Conservation (phyloP, 2,888 invertebrate species). For the Malthinus flaveolus region DNA sequence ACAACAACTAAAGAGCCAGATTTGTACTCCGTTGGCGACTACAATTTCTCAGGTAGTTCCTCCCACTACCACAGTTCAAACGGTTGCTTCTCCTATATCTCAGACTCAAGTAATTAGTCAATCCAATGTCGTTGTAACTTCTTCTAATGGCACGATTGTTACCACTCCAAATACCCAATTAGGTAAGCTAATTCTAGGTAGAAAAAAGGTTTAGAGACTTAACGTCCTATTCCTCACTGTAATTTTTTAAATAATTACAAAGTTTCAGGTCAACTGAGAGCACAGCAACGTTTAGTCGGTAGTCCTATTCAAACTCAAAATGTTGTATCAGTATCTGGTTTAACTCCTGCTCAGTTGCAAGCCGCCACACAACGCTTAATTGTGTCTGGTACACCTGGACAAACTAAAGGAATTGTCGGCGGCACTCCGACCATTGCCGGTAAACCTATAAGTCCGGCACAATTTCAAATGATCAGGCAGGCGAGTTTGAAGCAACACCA, state of each 20-base stretch:
- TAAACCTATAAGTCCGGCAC: conserved; percentile 59
- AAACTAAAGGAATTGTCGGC: conserved; percentile 46
- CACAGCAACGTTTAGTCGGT: conserved; percentile 50
- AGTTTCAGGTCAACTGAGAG: conserved; percentile 44
- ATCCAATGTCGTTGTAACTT: conserved; percentile 50
- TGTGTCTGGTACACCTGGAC: conserved; percentile 46
- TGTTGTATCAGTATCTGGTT: conserved; percentile 51
- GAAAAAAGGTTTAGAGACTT: too few species aligned
- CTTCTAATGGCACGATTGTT: conserved; percentile 52
- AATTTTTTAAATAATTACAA: neutral
- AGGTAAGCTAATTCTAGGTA: conserved; percentile 40
- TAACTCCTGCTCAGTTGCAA: conserved; percentile 51
- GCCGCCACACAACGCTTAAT: conserved; percentile 57
- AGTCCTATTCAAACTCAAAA: conserved; percentile 50
- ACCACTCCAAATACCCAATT: conserved; percentile 49
- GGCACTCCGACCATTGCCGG: conserved; percentile 50
- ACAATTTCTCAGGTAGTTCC: conserved; percentile 37
- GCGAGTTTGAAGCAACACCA: conserved; percentile 49
- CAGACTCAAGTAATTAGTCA: conserved; percentile 31
- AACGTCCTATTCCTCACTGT: neutral
- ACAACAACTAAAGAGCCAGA: too few species aligned
- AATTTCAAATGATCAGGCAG: conserved; percentile 67
- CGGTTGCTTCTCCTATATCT: conserved; percentile 32
- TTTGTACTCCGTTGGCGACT: too few species aligned
- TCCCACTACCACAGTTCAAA: conserved; percentile 37